A percentile compares a stretch with the other conserved stretches of the same genome.
These are phyloP conservation scores for zebrafish (Danio rerio) DNA, from an alignment of 2,113 vertebrate species.

Conservation along the genomic window DNA sequence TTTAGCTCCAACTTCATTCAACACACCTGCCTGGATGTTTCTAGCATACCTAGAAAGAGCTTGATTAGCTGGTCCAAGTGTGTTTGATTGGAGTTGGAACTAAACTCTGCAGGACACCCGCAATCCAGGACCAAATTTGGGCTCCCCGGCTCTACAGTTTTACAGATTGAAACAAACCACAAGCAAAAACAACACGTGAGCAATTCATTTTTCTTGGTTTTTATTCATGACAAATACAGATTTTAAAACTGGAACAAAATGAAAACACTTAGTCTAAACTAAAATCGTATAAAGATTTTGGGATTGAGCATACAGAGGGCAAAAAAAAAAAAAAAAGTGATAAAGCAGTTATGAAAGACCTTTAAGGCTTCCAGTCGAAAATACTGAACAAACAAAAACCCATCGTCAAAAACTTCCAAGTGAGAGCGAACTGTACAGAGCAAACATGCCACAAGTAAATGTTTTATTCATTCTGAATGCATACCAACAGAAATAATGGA, in stretches of 20 bases:
- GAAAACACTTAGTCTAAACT: constrained; percentile 66
- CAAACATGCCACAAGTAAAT: constrained; percentile 70
- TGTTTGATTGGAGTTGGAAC: too few relatives aligned
- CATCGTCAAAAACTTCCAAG: constrained; percentile 60
- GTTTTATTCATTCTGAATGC: constrained; percentile 67
- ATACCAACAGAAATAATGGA: constrained; percentile 64
- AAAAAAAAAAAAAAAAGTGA: constrained; percentile 52
- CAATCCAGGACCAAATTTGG: too few relatives aligned
- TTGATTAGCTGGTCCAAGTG: too few relatives aligned
- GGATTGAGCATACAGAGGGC: constrained; percentile 71
- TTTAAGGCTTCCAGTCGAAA: constrained; percentile 55
- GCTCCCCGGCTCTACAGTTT: too few relatives aligned
- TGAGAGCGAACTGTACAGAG: constrained; percentile 67
- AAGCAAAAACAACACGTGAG: neutral
- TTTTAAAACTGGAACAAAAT: constrained; percentile 74
- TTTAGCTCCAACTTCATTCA: too few relatives aligned
- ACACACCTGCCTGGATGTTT: too few relatives aligned
- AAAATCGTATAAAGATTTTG: constrained; percentile 67
- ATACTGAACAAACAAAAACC: constrained; percentile 70
- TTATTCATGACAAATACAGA: constrained; percentile 77
- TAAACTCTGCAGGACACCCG: too few relatives aligned
- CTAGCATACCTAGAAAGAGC: too few relatives aligned
- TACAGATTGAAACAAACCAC: too few relatives aligned
- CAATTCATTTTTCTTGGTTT: constrained; percentile 31
- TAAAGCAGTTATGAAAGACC: constrained; percentile 62